Evolutionary conservation across 1,140 invertebrate species (phyloP).

Genomic region (Ceratina australensis): DNA sequence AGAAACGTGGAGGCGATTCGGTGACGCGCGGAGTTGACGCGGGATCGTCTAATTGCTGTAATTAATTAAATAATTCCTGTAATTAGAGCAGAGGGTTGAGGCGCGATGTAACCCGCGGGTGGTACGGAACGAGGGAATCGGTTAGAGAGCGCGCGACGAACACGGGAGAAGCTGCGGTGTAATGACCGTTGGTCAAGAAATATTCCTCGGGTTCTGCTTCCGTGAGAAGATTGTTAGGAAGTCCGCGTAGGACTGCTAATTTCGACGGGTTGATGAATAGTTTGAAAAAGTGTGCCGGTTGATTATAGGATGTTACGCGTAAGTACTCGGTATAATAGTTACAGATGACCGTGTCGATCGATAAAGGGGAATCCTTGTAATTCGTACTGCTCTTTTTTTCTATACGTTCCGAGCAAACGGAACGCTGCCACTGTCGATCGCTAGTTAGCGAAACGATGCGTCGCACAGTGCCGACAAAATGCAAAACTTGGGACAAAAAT

Average conservation of each 20-base stretch:
- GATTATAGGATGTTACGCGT: conserved; percentile 59
- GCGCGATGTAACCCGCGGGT: neutral
- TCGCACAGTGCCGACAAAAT: too few species aligned
- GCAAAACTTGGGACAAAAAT: too few species aligned
- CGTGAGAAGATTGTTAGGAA: conserved; percentile 57
- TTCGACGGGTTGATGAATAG: conserved; percentile 64
- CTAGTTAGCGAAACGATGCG: neutral
- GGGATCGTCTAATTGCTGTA: conserved; percentile 65
- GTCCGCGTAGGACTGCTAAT: conserved; percentile 52
- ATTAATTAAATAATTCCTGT: conserved; percentile 71
- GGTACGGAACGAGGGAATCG: neutral
- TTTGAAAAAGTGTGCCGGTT: conserved; percentile 58
- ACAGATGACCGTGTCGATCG: conserved; percentile 54
- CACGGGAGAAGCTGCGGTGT: conserved; percentile 19
- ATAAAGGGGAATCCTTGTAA: conserved; percentile 50
- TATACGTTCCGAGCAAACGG: conserved; percentile 24
- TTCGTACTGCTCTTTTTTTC: conserved; percentile 15
- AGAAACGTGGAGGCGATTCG: conserved; percentile 1
- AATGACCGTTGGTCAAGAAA: conserved; percentile 51
- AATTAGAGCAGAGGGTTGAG: conserved; percentile 52
- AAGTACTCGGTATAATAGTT: conserved; percentile 53
- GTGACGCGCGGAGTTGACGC: conserved; percentile 55
- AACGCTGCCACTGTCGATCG: neutral
- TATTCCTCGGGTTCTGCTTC: conserved; percentile 55
- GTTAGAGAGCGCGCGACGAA: neutral